Conservation (phyloP, 2,888 invertebrate species). For the Lasius fuliginosus region DNA sequence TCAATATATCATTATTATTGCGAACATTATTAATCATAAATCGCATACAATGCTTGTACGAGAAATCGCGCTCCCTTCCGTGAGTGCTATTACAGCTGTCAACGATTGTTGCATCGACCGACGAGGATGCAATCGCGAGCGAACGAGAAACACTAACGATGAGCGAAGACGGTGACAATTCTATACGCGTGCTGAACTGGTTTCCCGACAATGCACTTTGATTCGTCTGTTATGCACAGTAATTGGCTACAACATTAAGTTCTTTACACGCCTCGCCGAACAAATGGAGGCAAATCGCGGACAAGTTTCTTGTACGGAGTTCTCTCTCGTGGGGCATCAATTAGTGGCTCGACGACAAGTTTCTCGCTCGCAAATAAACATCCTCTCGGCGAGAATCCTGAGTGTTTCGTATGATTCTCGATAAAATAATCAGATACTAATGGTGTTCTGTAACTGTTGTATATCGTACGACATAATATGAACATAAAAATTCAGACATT, state of each 20-base stretch:
- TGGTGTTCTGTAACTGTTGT: neutral
- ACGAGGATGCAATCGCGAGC: conserved; percentile 55
- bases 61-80: conserved; percentile 1
- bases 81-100: neutral
- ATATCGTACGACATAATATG: neutral
- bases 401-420: neutral
- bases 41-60: neutral
- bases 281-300: conserved; percentile 72
- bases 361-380: conserved; percentile 60
- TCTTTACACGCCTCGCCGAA: conserved; percentile 65
- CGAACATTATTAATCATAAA: conserved; percentile 20
- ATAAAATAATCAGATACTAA: neutral
- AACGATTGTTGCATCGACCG: conserved; percentile 12
- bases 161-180: conserved; percentile 64
- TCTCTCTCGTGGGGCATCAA: conserved; percentile 64
- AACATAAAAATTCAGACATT: neutral
- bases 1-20: conserved; percentile 8
- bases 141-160: conserved; percentile 62
- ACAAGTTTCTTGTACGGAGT: conserved; percentile 43
- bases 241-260: conserved; percentile 73
- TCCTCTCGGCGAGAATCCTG: neutral
- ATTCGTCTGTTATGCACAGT: conserved; percentile 70
- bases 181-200: conserved; percentile 74
- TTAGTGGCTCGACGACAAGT: conserved; percentile 70
- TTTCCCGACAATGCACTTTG: conserved; percentile 66